These are phyloP conservation scores for Lasioglossum baleicum DNA, from an alignment of 1,140 invertebrate genomes.

Conservation along the genomic window DNA sequence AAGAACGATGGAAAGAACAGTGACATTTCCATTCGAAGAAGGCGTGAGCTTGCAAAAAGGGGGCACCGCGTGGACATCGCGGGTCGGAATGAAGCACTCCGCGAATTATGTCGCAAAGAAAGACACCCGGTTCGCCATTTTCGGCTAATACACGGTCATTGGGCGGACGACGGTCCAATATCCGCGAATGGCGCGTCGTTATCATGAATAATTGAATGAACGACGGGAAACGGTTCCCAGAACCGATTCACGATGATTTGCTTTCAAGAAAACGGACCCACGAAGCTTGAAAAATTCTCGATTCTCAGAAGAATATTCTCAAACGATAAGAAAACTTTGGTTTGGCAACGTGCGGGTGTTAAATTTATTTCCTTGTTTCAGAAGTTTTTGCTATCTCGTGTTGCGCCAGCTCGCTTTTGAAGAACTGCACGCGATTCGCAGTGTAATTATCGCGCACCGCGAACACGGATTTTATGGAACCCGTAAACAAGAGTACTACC, in stretches of 20 bases:
- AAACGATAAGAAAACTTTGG: no score
- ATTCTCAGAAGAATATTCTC: no score
- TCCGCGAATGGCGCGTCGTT: conserved; percentile 21
- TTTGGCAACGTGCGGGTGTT: no score
- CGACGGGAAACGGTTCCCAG: neutral
- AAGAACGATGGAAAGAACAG: conserved; percentile 1
- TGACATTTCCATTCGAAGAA: conserved; percentile 5
- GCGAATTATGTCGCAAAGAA: conserved; percentile 36
- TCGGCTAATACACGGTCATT: conserved; percentile 35
- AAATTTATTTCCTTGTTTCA: no score
- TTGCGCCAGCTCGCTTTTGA: no score
- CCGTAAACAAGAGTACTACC: no score
- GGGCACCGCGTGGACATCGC: neutral
- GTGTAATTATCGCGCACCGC: no score
- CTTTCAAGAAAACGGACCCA: no score
- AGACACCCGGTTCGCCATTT: conserved; percentile 20
- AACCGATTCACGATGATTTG: neutral
- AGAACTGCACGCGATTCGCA: no score
- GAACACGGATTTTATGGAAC: no score
- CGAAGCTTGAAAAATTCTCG: no score
- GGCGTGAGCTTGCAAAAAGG: conserved; percentile 8
- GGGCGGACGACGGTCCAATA: neutral
- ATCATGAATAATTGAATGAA: conserved; percentile 35
- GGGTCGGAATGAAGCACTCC: neutral
- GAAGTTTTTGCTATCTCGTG: no score